These are phyloP conservation scores for Aegithalos caudatus DNA, from an alignment of 2,113 vertebrate species.

Conservation along the genomic window DNA sequence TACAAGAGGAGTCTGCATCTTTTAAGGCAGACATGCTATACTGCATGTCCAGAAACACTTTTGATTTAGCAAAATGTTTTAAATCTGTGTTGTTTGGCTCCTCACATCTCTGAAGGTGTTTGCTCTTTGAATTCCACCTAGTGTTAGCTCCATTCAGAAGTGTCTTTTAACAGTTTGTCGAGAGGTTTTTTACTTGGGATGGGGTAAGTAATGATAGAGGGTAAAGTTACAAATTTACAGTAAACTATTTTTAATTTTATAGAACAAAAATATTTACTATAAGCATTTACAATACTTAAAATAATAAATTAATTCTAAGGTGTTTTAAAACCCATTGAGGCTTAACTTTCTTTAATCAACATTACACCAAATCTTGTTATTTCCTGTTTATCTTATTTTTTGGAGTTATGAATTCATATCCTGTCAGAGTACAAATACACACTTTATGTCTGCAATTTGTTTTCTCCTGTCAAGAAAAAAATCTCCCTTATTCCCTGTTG, in stretches of 20 bases:
- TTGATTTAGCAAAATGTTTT: not conserved
- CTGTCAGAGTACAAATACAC: not conserved
- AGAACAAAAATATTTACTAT: not conserved
- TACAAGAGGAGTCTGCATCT: not conserved
- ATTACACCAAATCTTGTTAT: not conserved
- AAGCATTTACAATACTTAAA: not conserved
- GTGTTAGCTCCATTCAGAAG: not conserved
- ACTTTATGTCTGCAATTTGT: not conserved
- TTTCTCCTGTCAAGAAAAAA: not conserved
- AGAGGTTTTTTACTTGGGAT: not conserved
- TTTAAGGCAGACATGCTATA: not conserved
- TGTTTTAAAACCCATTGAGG: not conserved
- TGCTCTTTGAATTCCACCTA: not conserved
- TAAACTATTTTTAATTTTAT: not conserved
- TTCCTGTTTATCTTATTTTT: not conserved
- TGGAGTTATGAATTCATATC: not conserved
- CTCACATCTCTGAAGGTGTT: not conserved
- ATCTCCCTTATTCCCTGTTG: not conserved
- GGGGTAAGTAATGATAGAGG: not conserved
- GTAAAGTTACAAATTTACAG: not conserved
- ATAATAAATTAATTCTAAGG: not conserved
- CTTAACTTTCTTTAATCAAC: not conserved
- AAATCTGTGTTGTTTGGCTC: not conserved
- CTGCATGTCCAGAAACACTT: not conserved
- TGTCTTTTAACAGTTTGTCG: not conserved